Conservation (phyloP, 2,113 vertebrate genomes). For the Oreochromis tanganicae region DNA sequence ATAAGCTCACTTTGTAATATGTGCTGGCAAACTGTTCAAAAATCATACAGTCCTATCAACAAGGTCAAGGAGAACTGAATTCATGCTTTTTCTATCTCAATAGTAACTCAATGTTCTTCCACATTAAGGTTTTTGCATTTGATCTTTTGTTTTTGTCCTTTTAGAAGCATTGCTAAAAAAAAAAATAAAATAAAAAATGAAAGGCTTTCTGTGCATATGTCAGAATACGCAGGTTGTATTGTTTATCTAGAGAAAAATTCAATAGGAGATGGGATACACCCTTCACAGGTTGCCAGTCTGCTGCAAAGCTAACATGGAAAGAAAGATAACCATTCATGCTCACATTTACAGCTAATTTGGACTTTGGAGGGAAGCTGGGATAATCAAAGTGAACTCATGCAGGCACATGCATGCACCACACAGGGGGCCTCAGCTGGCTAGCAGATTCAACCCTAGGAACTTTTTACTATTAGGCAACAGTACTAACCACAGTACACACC, state of each 20-base stretch:
- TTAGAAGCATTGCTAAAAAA: not conserved
- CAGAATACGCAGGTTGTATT: not conserved
- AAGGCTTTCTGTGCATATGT: not conserved
- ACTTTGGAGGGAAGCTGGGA: not conserved
- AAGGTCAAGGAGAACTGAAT: not conserved
- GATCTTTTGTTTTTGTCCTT: not conserved
- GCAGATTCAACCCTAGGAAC: not conserved
- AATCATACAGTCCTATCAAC: not conserved
- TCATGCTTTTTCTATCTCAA: not conserved
- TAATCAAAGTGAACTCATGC: not conserved
- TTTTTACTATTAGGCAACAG: not conserved
- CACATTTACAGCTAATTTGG: not conserved
- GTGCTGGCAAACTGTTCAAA: not conserved
- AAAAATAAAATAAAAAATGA: not conserved
- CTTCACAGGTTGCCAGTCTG: not conserved
- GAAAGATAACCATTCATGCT: not conserved
- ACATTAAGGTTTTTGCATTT: not conserved
- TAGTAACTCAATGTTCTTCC: not conserved
- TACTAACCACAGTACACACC: not conserved
- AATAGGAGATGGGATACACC: not conserved
- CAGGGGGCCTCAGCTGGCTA: not conserved
- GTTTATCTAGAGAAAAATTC: not conserved
- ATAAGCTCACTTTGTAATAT: not conserved
- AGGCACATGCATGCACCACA: not conserved
- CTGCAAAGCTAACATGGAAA: not conserved